Base-by-base conservation (phyloP, 37 sponge, comb jelly and placozoan species). In the Eunapius fragilis region DNA sequence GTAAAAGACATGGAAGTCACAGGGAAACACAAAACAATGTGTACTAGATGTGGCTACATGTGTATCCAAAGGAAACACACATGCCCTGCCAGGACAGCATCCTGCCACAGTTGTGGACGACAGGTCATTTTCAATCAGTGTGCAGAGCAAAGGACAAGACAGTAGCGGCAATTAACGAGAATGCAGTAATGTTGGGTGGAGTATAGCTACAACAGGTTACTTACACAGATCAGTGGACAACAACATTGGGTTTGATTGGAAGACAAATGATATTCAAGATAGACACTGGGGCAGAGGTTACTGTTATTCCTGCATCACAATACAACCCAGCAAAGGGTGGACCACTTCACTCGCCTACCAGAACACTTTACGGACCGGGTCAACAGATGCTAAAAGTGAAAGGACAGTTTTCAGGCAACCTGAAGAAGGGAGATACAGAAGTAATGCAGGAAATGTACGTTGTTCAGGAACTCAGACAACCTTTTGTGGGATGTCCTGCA, bases 211-310 rank as follows among this genome's bases (percentile, higher is more conserved):
- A 27, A 9, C 24, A 27, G 31, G 28, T 32, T 37, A 41, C 11
- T 12, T 71, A 10, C 37, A 35, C 58, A 26, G 41, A 77, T 37
- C 34, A 34, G 22, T 77, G 78, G 78, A 77, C 27, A 35, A 37
- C 32, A 25, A 71, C 38, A 0, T 0, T 82, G 33, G 23, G 24
- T 2, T 36, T 82, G 25, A 82, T 71, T 33, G 69, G 68, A 25
- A 58, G 26, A 67, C 69, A 58, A 67, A 19, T 67, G 19, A 9
- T n/a, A 33, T 80, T 80, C 69, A 28, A 80, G 26, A 58, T 80
- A 6, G 69, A 80, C 81, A 80, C 81, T 25, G 81, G 81, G 28
- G 81, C 81, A 26, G 68, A 80, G 28, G 81, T 80, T 25, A 80
- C 68, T 34, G 81, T 79, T 67, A 58, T 80, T 26, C 30, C 67